Base-by-base conservation (phyloP, 1,140 invertebrate species). In the Bombus huntii region DNA sequence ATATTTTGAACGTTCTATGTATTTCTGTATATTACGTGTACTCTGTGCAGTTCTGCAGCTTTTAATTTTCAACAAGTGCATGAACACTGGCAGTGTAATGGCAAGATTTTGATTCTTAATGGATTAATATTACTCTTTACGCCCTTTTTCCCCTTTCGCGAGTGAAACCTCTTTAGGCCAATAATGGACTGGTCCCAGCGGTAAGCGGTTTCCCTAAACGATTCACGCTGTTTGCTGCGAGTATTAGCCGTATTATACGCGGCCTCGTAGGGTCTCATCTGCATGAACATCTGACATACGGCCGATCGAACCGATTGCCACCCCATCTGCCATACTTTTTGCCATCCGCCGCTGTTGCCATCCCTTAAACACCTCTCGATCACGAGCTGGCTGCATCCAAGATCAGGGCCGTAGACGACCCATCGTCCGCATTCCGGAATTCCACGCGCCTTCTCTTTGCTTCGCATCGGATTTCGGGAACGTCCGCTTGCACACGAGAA, bases 201-300 rank as follows among this genome's bases (percentile, higher is more conserved):
- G 25, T 87, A 82, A 87, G 71, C 82, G 72, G 65, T 70, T 79
- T 57, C 78, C 70, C 76, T 83, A 74, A 85, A 39, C 72, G 85
- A 81, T 89, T 83, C 53, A 72, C 57, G 84, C 76, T 88, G 85
- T 92, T 92, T 89, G 77, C 86, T 77, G 76, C 83, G 44, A 78
- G 89, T 87, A 93, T 93, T 92, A 90, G 80, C 75, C 75, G 91
- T 73, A 90, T 92, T 92, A 89, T 88, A 86, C 79, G 79, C 83
- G 62, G 37, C 44, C 68, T 73, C 77, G 62, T 57, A 39, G 53
- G 72, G 68, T 90, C 91, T 92, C 87, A 91, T 92, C 90, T 93
- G 89, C 92, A 93, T 93, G 91, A 93, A 91, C 89, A 88, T 93
- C 90, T 90, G 92, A 93, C 92, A 92, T 92, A 93, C 92, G 92